These are phyloP conservation scores for Amphilophus citrinellus DNA, from an alignment of 2,113 vertebrate genomes.

Conservation along the genomic window DNA sequence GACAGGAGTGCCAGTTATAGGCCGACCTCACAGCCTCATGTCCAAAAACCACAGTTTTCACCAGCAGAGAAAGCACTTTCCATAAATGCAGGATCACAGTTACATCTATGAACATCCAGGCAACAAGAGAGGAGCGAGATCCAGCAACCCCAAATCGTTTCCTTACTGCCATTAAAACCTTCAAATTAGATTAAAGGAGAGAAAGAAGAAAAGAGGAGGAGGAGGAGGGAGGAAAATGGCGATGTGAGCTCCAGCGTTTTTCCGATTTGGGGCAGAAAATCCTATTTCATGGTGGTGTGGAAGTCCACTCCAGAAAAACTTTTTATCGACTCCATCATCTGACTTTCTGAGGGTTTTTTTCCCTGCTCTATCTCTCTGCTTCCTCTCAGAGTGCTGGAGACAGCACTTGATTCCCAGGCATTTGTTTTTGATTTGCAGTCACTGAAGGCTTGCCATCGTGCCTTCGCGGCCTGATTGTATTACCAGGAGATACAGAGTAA, in stretches of 20 bases:
- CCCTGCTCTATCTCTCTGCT: conserved; percentile 35
- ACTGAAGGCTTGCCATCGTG: conserved; percentile 48
- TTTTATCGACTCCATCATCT: conserved; percentile 65
- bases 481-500: conserved; percentile 69
- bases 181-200: conserved; percentile 69
- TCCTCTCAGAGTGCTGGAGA: conserved; percentile 32
- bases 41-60: conserved; percentile 36
- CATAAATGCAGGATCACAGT: conserved; percentile 30
- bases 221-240: background rate
- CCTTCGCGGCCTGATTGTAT: conserved; percentile 64
- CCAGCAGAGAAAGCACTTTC: conserved; percentile 47
- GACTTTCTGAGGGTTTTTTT: conserved; percentile 42
- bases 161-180: conserved; percentile 70
- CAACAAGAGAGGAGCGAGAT: conserved; percentile 28
- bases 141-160: conserved; percentile 65
- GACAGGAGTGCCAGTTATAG: conserved; percentile 21
- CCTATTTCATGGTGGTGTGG: conserved; percentile 74
- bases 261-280: conserved; percentile 71
- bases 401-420: conserved; percentile 41
- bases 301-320: conserved; percentile 53
- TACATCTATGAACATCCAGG: conserved; percentile 24
- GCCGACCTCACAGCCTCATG: conserved; percentile 14
- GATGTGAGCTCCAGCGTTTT: conserved; percentile 45
- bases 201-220: conserved; percentile 12
- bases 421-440: conserved; percentile 73